Evolutionary conservation across 2,113 vertebrate genomes (phyloP).

Genomic region (Grammomys dolichurus): DNA sequence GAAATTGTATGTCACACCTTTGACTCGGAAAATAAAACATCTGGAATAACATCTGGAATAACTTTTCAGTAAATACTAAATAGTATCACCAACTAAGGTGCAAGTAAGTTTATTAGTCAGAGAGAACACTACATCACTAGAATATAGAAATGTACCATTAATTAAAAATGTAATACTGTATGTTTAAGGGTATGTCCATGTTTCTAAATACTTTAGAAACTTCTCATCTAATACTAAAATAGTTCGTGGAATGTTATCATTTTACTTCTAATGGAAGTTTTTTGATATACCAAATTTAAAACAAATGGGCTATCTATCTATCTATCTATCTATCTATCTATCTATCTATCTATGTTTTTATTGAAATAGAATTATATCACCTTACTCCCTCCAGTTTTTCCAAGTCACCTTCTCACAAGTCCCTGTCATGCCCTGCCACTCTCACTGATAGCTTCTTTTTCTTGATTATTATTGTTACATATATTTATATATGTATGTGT

Average conservation of each 20-base stretch:
- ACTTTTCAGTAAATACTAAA: slow-evolving; percentile 5
- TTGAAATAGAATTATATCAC: background rate
- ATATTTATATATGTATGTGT: too few relatives aligned
- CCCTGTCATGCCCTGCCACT: background rate
- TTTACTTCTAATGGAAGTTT: slow-evolving; percentile 24
- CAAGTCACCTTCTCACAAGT: background rate
- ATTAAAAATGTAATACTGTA: slow-evolving; percentile 3
- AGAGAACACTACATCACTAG: background rate
- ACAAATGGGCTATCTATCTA: too few relatives aligned
- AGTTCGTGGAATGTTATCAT: background rate
- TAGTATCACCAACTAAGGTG: background rate
- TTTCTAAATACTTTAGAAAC: slow-evolving; percentile 1
- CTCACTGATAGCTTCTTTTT: background rate
- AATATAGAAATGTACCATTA: background rate
- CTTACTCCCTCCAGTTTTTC: background rate
- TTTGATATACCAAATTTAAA: background rate
- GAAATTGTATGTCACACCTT: background rate
- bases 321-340: too few relatives aligned
- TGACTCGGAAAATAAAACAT: slow-evolving; percentile 11
- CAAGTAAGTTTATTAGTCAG: background rate
- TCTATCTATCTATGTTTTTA: background rate
- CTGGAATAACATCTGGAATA: background rate
- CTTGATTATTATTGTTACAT: background rate
- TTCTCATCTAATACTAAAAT: background rate
- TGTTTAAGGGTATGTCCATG: background rate